Conservation (phyloP, 1,140 invertebrate genomes). For the Neotoxoptera formosana region DNA sequence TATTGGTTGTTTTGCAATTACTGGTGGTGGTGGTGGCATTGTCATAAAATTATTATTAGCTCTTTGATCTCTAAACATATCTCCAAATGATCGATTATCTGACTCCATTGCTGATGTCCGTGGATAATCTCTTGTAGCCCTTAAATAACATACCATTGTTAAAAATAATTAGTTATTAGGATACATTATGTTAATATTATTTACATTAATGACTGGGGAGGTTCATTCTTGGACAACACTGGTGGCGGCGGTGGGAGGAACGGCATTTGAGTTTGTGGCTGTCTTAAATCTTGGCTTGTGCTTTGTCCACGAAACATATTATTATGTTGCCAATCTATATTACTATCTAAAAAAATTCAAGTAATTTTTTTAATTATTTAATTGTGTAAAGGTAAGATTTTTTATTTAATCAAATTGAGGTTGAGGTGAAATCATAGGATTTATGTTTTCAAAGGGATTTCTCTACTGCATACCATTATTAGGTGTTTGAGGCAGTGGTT, state of each 20-base stretch:
- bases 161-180: not conserved
- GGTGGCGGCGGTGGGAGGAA: constrained; percentile 67
- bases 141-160: not conserved
- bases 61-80: not conserved
- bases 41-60: not conserved
- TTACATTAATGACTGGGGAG: constrained; percentile 45
- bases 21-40: not conserved
- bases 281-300: constrained; percentile 69
- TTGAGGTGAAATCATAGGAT: not conserved
- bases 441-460: not conserved
- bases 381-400: not conserved
- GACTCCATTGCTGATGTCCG: not conserved
- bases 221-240: constrained; percentile 60
- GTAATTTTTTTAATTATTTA: not conserved
- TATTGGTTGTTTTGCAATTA: not conserved
- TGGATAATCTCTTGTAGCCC: constrained; percentile 55
- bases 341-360: not conserved
- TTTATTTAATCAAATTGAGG: not conserved
- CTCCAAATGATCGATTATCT: constrained; percentile 27
- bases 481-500: not conserved
- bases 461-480: not conserved
- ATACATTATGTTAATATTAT: not conserved
- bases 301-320: constrained; percentile 65
- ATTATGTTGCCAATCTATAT: constrained; percentile 67
- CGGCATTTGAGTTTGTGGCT: constrained; percentile 66